These are phyloP conservation scores for Anthophora plumipes DNA, from an alignment of 2,888 invertebrate species.

Conservation along the genomic window DNA sequence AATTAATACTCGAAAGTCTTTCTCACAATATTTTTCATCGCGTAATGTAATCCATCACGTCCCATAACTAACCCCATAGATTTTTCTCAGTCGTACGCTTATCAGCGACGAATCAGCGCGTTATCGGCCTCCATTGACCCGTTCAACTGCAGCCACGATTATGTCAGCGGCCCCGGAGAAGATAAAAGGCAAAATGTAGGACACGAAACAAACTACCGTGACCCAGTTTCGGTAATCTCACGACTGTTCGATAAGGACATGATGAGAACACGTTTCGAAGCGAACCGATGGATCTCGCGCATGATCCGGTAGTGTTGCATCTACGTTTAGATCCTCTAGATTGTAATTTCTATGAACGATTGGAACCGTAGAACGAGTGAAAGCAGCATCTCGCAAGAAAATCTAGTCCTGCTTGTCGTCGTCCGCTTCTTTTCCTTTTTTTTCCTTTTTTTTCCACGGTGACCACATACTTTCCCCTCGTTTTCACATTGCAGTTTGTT, in stretches of 20 bases:
- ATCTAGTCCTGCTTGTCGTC: neutral
- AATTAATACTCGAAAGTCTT: too few species aligned
- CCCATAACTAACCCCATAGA: neutral
- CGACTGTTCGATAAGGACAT: conserved; percentile 62
- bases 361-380: too few species aligned
- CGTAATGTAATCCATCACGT: neutral
- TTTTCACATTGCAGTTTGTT: too few species aligned
- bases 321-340: too few species aligned
- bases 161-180: conserved; percentile 41
- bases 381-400: too few species aligned
- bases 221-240: conserved; percentile 69
- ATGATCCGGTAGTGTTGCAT: too few species aligned
- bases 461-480: neutral
- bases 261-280: too few species aligned
- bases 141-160: conserved; percentile 35
- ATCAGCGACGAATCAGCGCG: neutral
- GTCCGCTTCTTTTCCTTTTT: too few species aligned
- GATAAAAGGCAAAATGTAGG: conserved; percentile 65
- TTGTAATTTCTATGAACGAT: too few species aligned
- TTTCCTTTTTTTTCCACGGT: neutral
- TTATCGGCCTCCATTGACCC: conserved; percentile 44
- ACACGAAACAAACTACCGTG: conserved; percentile 65
- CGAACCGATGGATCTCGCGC: too few species aligned
- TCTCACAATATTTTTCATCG: too few species aligned
- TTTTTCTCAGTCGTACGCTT: neutral